Percentiles rank a stretch among this genome's conserved stretches.
phyloP scores from a whole-genome alignment of 2,113 vertebrate genomes.

The Albula glossodonta region DNA sequence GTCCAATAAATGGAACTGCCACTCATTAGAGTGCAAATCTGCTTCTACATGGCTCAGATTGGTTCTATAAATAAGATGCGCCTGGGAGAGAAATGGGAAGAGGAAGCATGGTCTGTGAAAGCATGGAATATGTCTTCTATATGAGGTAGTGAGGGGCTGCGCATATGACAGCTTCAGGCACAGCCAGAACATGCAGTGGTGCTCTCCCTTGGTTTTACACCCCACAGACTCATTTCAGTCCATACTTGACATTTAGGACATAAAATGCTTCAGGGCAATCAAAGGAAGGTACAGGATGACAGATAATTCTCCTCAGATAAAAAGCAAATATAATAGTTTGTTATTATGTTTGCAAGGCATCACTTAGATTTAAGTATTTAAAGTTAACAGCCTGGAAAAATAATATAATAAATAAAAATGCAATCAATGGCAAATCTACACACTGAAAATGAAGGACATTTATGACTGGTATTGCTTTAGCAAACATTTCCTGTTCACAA shows the following conservation, averaged over 20 bases:
- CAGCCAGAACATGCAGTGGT: neutral
- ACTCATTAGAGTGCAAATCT: conserved; percentile 11
- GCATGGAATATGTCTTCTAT: neutral
- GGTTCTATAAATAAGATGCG: conserved; percentile 26
- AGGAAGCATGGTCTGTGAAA: neutral
- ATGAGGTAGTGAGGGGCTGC: neutral
- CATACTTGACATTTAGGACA: neutral
- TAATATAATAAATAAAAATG: conserved; percentile 53
- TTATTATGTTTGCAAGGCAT: neutral
- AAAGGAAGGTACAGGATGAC: conserved; percentile 18
- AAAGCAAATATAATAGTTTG: neutral
- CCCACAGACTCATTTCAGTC: neutral
- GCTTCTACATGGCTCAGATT: conserved; percentile 33
- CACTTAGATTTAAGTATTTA: conserved; percentile 40
- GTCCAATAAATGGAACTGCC: neutral
- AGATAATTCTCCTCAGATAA: conserved; percentile 14
- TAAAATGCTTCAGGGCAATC: neutral
- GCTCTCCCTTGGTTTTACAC: neutral
- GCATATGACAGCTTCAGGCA: neutral
- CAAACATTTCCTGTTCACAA: conserved; percentile 5
- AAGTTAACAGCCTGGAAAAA: conserved; percentile 30
- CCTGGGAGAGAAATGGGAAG: neutral
- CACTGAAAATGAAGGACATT: conserved; percentile 37
- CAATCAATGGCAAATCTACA: conserved; percentile 43
- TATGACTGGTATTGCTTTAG: conserved; percentile 24